These are phyloP conservation scores for Psittacara wagleri DNA, from an alignment of 2,113 vertebrate genomes.

Conservation along the genomic window DNA sequence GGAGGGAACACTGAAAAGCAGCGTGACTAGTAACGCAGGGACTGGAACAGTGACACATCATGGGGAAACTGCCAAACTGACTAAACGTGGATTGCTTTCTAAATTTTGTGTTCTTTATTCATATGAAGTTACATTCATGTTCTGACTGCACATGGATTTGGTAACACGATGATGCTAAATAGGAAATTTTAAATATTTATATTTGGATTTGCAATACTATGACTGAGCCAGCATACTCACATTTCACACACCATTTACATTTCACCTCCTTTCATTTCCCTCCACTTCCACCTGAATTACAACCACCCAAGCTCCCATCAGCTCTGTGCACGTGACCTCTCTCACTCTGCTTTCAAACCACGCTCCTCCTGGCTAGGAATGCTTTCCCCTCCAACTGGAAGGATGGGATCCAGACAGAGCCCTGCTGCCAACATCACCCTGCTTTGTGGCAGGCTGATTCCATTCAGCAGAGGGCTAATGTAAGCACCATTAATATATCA, in stretches of 20 bases:
- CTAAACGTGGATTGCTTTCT: background rate
- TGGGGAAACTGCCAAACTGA: background rate
- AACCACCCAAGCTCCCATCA: background rate
- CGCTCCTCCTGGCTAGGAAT: background rate
- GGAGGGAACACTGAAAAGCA: background rate
- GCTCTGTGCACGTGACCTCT: rapidly evolving
- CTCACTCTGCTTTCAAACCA: background rate
- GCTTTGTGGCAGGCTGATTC: background rate
- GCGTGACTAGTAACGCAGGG: rapidly evolving
- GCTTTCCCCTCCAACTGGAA: background rate
- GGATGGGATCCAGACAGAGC: background rate
- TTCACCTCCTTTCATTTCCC: background rate
- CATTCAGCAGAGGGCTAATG: background rate
- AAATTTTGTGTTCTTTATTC: background rate
- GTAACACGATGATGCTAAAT: background rate
- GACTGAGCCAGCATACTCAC: background rate
- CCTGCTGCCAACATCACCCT: background rate
- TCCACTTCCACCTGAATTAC: background rate
- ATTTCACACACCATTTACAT: background rate
- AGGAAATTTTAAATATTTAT: background rate
- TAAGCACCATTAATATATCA: background rate
- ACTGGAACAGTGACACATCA: background rate
- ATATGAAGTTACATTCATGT: background rate
- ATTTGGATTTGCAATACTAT: background rate
- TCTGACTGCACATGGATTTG: background rate